A percentile compares a stretch with the other conserved stretches of the same genome.
phyloP scores from a whole-genome alignment of 1,140 invertebrate species.

The Proales similis region DNA sequence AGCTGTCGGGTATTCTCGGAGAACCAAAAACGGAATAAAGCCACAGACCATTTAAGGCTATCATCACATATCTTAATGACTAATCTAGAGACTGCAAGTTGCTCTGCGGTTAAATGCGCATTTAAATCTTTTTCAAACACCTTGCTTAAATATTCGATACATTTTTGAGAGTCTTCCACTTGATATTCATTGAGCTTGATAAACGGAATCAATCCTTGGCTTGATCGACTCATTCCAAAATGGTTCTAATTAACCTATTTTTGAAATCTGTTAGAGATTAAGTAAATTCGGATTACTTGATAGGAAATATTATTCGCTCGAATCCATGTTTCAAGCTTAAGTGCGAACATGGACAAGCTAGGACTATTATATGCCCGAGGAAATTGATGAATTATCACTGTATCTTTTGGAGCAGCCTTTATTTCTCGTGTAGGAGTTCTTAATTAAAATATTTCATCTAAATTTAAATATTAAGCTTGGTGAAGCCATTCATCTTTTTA shows the following conservation, averaged over 20 bases:
- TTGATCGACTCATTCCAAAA: slow-evolving; percentile 11
- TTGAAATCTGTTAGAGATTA: background rate
- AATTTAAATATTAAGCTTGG: too few relatives aligned
- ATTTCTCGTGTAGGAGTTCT: too few relatives aligned
- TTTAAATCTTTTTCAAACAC: slow-evolving; percentile 32
- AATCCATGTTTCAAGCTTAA: slow-evolving; percentile 32
- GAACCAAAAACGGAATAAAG: slow-evolving; percentile 24
- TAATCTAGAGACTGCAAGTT: slow-evolving; percentile 19
- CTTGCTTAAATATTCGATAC: slow-evolving; percentile 37
- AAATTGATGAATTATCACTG: slow-evolving; percentile 34
- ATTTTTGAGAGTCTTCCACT: slow-evolving; percentile 28
- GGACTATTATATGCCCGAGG: slow-evolving; percentile 4
- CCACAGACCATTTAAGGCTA: slow-evolving; percentile 15
- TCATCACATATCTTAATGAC: background rate
- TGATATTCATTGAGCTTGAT: slow-evolving; percentile 20
- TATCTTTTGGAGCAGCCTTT: slow-evolving; percentile 11
- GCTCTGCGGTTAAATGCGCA: slow-evolving; percentile 6
- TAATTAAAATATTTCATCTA: too few relatives aligned
- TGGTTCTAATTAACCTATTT: slow-evolving; percentile 19
- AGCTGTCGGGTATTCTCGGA: background rate
- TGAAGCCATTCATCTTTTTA: too few relatives aligned
- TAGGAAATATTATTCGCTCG: slow-evolving; percentile 26
- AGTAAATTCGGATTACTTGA: background rate
- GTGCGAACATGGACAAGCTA: slow-evolving; percentile 9
- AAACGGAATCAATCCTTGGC: slow-evolving; percentile 2